phyloP scores from a whole-genome alignment of 1,140 invertebrate species.

The Parasteatoda tepidariorum region DNA sequence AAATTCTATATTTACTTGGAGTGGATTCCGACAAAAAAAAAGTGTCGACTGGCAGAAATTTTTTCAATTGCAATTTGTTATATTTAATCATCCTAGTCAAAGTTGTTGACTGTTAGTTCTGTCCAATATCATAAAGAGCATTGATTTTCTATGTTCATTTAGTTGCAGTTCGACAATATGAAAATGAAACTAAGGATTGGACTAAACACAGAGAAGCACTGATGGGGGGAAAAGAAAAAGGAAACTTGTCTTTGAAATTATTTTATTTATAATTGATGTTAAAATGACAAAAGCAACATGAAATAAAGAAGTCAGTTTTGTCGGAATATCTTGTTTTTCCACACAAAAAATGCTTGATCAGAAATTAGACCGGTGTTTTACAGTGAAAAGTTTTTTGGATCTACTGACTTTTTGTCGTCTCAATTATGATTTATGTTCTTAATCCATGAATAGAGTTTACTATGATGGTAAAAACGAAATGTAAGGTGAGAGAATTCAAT shows the following conservation, averaged over 20 bases:
- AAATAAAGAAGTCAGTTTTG: conserved; percentile 46
- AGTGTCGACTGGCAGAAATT: no score
- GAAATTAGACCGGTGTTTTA: conserved; percentile 26
- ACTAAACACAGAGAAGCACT: no score
- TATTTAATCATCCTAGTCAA: no score
- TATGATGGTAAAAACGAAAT: conserved; percentile 60
- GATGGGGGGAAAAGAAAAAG: no score
- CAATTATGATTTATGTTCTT: conserved; percentile 10
- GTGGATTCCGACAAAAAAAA: no score
- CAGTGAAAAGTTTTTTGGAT: conserved; percentile 14
- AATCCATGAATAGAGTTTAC: conserved; percentile 44
- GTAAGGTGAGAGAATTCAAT: conserved; percentile 21
- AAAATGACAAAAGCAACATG: conserved; percentile 38
- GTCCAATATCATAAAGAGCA: no score
- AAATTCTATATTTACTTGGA: no score
- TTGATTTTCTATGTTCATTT: no score
- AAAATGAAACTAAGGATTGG: no score
- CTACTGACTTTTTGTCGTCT: conserved; percentile 43
- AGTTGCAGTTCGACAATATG: no score
- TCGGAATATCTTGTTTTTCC: neutral
- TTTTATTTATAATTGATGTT: conserved; percentile 57
- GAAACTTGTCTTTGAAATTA: neutral
- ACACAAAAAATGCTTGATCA: conserved; percentile 53
- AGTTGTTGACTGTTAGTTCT: no score
- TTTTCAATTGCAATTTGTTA: no score